A percentile compares a stretch with the other conserved stretches of the same genome.
These are phyloP conservation scores for Tarsius wallacei DNA, from an alignment of 2,797 vertebrate species.

Conservation along the genomic window DNA sequence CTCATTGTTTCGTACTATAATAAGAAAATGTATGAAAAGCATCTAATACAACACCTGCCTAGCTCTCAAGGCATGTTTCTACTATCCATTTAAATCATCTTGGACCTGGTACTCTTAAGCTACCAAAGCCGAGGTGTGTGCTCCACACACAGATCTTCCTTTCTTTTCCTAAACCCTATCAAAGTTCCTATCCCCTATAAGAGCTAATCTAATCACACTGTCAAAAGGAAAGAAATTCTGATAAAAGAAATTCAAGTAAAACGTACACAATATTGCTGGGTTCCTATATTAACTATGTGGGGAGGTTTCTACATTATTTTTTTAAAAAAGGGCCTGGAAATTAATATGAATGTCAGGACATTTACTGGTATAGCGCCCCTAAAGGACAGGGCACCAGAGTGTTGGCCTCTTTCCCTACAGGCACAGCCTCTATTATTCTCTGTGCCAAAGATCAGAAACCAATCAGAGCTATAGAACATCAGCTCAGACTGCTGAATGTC, in stretches of 20 bases:
- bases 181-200: conserved; percentile 2
- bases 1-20: conserved; percentile 35
- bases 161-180: conserved; percentile 46
- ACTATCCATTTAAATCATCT: neutral
- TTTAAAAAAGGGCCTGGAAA: neutral
- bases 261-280: neutral
- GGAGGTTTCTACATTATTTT: neutral
- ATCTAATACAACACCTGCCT: neutral
- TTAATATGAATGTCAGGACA: conserved; percentile 36
- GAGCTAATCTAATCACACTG: conserved; percentile 29
- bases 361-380: conserved; percentile 12
- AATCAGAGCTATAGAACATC: neutral
- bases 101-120: neutral
- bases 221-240: conserved; percentile 69
- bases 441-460: conserved; percentile 48
- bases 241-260: conserved; percentile 62
- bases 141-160: neutral
- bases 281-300: conserved; percentile 28
- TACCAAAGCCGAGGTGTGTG: neutral
- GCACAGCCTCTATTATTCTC: neutral
- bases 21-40: conserved; percentile 39
- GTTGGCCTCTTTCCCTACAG: neutral
- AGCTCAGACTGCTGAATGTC: conserved; percentile 36
- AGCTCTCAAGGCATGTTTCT: conserved; percentile 34
- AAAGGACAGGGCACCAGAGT: neutral